A percentile compares a stretch with the other conserved stretches of the same genome.
These are phyloP conservation scores for Smutsia temminckii DNA, from an alignment of 2,797 vertebrate species.

Conservation along the genomic window DNA sequence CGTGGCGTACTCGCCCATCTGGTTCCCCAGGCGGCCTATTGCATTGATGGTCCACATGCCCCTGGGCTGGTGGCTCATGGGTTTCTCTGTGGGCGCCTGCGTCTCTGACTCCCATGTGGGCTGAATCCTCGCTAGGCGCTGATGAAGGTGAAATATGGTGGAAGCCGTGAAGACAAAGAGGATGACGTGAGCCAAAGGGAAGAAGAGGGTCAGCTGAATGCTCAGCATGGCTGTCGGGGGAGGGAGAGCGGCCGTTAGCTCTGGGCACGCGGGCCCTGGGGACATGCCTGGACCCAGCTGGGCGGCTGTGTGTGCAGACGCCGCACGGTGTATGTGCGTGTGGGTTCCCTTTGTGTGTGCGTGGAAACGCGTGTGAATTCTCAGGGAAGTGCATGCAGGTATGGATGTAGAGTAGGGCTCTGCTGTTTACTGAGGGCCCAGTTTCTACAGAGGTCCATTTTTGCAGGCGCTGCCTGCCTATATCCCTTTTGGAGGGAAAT, in stretches of 20 bases:
- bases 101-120: accelerated
- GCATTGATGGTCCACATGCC: slow-evolving; percentile 78
- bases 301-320: accelerated
- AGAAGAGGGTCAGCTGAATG: neutral
- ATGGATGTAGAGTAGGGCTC: neutral
- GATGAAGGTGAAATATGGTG: slow-evolving; percentile 67
- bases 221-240: slow-evolving; percentile 48
- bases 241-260: slow-evolving; percentile 4
- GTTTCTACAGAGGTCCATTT: neutral
- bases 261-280: neutral
- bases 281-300: accelerated
- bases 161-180: slow-evolving; percentile 69
- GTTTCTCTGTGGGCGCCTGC: accelerated
- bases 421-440: neutral
- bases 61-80: accelerated
- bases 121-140: neutral
- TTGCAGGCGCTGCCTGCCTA: no score
- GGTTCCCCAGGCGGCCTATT: slow-evolving; percentile 79
- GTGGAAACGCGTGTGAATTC: accelerated
- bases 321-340: accelerated
- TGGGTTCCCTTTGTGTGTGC: neutral
- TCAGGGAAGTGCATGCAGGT: accelerated
- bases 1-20: slow-evolving; percentile 81
- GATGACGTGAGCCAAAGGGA: slow-evolving; percentile 17
- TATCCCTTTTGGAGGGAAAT: neutral